Evolutionary conservation across 23 tunicate species (phyloP).

Genomic region (Botrylloides violaceus): DNA sequence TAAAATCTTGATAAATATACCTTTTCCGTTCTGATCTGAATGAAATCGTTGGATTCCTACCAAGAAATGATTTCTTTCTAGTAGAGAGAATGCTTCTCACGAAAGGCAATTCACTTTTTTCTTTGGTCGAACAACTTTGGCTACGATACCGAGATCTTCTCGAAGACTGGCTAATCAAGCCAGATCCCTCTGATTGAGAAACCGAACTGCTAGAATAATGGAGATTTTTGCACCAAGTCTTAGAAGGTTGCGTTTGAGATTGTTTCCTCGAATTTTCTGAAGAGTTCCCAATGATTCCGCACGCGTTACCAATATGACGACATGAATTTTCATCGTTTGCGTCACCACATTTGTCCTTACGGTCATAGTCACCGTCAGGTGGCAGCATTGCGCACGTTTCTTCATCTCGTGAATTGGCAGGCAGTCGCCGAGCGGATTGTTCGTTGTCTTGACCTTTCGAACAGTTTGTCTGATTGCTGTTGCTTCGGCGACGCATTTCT

Average conservation of each 20-base stretch:
- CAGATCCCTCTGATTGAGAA: background rate
- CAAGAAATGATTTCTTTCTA: too few relatives aligned
- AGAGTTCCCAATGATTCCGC: background rate
- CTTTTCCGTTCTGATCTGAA: too few relatives aligned
- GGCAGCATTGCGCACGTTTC: background rate
- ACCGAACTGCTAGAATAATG: slow-evolving; percentile 3
- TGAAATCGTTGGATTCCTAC: too few relatives aligned
- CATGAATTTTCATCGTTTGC: too few relatives aligned
- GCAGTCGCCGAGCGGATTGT: too few relatives aligned
- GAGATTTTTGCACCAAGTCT: slow-evolving; percentile 9
- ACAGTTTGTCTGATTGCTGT: background rate
- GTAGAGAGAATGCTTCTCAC: too few relatives aligned
- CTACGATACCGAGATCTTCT: too few relatives aligned
- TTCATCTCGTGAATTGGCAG: background rate
- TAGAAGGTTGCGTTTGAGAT: background rate
- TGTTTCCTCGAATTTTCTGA: too few relatives aligned
- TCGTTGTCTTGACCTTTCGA: background rate
- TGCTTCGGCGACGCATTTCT: background rate
- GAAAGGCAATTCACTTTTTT: too few relatives aligned
- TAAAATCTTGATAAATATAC: too few relatives aligned
- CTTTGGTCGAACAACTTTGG: too few relatives aligned
- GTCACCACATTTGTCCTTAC: background rate
- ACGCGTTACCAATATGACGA: too few relatives aligned
- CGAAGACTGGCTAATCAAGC: background rate
- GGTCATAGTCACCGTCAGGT: background rate